Evolutionary conservation across 2,888 invertebrate species (phyloP).

Genomic region (Empis livida): DNA sequence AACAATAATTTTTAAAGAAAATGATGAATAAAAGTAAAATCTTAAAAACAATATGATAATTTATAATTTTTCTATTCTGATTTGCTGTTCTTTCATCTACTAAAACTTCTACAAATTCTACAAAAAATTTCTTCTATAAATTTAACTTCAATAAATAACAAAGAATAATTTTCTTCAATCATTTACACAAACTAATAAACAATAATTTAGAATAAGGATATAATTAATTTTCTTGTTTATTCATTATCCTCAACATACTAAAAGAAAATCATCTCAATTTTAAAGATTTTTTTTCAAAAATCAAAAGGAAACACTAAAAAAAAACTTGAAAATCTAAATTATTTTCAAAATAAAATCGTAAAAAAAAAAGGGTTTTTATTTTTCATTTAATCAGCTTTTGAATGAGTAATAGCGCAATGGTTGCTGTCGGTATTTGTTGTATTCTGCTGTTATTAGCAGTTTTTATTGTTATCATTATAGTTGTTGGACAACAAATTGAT

Average conservation of each 20-base stretch:
- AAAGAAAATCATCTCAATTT: background rate
- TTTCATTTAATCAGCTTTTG: constrained; percentile 11
- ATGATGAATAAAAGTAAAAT: no score
- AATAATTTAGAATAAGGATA: no score
- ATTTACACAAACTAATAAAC: no score
- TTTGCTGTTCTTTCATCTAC: no score
- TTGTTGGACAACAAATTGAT: constrained; percentile 64
- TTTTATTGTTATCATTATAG: constrained; percentile 70
- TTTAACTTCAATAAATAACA: no score
- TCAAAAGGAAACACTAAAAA: background rate
- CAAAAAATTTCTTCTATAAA: no score
- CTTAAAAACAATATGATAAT: no score
- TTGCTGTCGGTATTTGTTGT: constrained; percentile 73
- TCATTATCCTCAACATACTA: background rate
- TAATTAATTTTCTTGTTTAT: background rate
- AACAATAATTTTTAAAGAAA: no score
- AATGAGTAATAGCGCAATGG: constrained; percentile 47
- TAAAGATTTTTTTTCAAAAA: no score
- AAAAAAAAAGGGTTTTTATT: background rate
- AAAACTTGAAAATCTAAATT: background rate
- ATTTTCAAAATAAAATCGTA: constrained; percentile 3
- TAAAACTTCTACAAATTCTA: no score
- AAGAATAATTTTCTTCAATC: no score
- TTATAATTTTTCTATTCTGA: no score
- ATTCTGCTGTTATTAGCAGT: constrained; percentile 67